Evolutionary conservation across 2,113 vertebrate species (phyloP).

Genomic region (Hemicordylus capensis): DNA sequence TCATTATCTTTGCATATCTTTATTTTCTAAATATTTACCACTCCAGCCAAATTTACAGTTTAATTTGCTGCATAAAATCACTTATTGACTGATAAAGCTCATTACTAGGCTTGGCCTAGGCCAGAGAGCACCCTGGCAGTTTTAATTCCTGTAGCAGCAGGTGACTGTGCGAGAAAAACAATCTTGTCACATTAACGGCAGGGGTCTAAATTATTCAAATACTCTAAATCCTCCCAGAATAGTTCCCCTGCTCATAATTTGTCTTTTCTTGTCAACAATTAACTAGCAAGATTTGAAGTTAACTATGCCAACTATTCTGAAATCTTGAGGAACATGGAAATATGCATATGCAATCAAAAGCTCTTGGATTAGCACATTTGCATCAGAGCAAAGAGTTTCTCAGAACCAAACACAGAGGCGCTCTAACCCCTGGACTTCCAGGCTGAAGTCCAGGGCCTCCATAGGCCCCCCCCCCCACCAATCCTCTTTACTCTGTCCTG

Average conservation of each 20-base stretch:
- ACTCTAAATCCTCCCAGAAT: constrained; percentile 94
- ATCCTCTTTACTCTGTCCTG: too few species aligned
- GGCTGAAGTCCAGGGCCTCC: too few species aligned
- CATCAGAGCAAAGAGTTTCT: neutral
- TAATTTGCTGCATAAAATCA: constrained; percentile 90
- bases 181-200: constrained; percentile 92
- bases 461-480: too few species aligned
- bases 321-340: constrained; percentile 68
- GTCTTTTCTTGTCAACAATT: constrained; percentile 96
- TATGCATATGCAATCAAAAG: constrained; percentile 16
- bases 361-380: too few species aligned
- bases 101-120: constrained; percentile 83
- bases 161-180: constrained; percentile 93
- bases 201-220: constrained; percentile 99
- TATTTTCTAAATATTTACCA: constrained; percentile 90
- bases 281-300: constrained; percentile 93
- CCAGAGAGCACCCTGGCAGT: constrained; percentile 78
- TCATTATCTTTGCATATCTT: constrained; percentile 83
- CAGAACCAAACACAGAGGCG: too few species aligned
- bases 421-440: too few species aligned
- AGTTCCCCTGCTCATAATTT: constrained; percentile 93
- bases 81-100: constrained; percentile 93
- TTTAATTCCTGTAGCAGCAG: constrained; percentile 93
- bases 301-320: constrained; percentile 91
- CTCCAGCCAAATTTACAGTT: constrained; percentile 85